A percentile compares a stretch with the other conserved stretches of the same genome.
Conservation (phyloP, 2,888 invertebrate genomes). For the Melangyna quadrimaculata region DNA sequence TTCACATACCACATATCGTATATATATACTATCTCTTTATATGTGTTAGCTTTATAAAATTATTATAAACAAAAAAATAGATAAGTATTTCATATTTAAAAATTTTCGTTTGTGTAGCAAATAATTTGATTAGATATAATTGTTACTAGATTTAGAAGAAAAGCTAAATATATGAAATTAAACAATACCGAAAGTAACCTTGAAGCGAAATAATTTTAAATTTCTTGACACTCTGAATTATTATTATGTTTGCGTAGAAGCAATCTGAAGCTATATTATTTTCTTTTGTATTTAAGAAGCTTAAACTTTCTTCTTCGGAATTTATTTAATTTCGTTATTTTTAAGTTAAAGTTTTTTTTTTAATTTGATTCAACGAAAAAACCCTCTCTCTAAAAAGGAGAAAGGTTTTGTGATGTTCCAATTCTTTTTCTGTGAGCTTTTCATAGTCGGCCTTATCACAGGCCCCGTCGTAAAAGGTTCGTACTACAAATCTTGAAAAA, state of each 20-base stretch:
- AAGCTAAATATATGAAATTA: constrained; percentile 44
- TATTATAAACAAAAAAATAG: constrained; percentile 20
- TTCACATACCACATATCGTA: constrained; percentile 42
- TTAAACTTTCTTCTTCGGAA: constrained; percentile 27
- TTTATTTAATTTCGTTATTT: neutral
- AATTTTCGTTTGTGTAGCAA: constrained; percentile 58
- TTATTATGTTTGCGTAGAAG: constrained; percentile 41
- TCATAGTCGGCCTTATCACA: too few species aligned
- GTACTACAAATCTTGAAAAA: too few species aligned
- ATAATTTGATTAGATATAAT: constrained; percentile 58
- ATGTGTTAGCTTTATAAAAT: constrained; percentile 58
- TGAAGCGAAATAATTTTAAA: constrained; percentile 16
- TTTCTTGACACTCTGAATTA: constrained; percentile 24
- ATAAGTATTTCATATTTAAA: constrained; percentile 28
- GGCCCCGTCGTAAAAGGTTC: too few species aligned
- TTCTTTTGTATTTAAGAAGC: constrained; percentile 32
- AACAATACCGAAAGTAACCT: constrained; percentile 25
- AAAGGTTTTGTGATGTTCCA: too few species aligned
- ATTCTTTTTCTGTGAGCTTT: too few species aligned
- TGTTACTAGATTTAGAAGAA: constrained; percentile 38
- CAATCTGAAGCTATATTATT: constrained; percentile 29
- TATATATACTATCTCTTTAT: constrained; percentile 54
- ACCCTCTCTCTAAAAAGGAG: too few species aligned
- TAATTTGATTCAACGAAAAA: too few species aligned
- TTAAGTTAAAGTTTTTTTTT: neutral